A percentile compares a stretch with the other conserved stretches of the same genome.
These are phyloP conservation scores for Episyrphus balteatus DNA, from an alignment of 1,140 invertebrate genomes.

Conservation along the genomic window DNA sequence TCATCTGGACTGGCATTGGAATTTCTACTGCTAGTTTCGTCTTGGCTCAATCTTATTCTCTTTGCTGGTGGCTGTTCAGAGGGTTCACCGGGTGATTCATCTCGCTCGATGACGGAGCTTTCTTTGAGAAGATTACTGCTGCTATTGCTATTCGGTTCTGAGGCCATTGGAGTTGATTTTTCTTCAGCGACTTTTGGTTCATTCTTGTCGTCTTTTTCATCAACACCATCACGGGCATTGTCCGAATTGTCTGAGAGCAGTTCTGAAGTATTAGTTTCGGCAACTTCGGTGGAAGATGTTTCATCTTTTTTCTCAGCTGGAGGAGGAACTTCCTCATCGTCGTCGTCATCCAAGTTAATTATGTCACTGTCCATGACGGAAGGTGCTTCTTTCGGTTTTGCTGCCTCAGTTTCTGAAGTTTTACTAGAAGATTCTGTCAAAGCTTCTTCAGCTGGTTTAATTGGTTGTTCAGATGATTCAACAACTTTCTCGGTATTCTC, in stretches of 20 bases:
- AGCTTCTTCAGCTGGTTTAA: too few relatives aligned
- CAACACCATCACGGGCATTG: constrained; percentile 32
- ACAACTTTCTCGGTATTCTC: too few relatives aligned
- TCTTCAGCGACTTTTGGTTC: constrained; percentile 5
- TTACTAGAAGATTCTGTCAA: too few relatives aligned
- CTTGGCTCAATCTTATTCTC: constrained; percentile 16
- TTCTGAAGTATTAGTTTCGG: not conserved
- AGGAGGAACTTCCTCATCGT: too few relatives aligned
- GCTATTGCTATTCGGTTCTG: not conserved
- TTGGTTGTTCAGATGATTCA: too few relatives aligned
- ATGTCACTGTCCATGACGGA: too few relatives aligned
- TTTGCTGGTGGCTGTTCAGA: constrained; percentile 13
- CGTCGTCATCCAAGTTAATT: too few relatives aligned
- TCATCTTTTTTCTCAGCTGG: too few relatives aligned
- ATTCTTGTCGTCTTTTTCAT: constrained; percentile 8
- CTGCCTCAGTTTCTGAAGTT: too few relatives aligned
- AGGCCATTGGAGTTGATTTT: not conserved
- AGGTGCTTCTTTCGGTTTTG: too few relatives aligned
- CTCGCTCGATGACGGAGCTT: constrained; percentile 5
- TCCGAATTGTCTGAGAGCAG: constrained; percentile 25
- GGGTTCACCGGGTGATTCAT: constrained; percentile 4
- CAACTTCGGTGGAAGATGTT: not conserved
- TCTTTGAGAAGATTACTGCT: constrained; percentile 25
- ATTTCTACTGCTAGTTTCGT: constrained; percentile 2
- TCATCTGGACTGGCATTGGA: not conserved